These are phyloP conservation scores for Anticlea derivata DNA, from an alignment of 2,888 invertebrate genomes.

Conservation along the genomic window DNA sequence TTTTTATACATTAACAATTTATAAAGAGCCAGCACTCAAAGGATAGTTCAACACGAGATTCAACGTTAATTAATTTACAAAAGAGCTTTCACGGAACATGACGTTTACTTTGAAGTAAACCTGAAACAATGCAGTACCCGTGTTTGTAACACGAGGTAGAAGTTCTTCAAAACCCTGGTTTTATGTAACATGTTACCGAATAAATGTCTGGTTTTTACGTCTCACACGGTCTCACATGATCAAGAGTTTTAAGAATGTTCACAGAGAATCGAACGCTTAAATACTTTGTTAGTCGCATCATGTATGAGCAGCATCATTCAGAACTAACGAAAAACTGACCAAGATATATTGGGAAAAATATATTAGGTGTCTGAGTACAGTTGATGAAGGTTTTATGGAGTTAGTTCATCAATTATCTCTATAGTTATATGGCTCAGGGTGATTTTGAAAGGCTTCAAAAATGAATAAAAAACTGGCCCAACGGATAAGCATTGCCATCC, in stretches of 20 bases:
- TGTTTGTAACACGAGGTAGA: neutral
- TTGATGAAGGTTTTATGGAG: no score
- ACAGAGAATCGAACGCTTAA: neutral
- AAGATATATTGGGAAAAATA: no score
- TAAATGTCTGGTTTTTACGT: neutral
- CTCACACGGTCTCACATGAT: neutral
- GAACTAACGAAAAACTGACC: no score
- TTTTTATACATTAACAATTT: neutral
- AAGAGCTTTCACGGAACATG: constrained; percentile 11
- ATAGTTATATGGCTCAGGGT: no score
- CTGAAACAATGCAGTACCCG: constrained; percentile 11
- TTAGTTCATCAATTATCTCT: no score
- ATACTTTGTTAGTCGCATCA: neutral
- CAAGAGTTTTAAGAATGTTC: neutral
- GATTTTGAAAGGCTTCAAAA: no score
- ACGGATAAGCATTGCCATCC: no score
- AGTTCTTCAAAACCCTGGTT: neutral
- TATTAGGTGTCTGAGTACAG: no score
- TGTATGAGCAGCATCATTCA: no score
- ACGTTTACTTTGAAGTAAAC: constrained; percentile 9
- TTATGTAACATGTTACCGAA: neutral
- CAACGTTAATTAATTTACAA: constrained; percentile 15
- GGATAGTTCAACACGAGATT: neutral
- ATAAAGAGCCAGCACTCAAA: constrained; percentile 6
- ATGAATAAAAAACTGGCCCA: no score